These are phyloP conservation scores for Bubo scandiacus DNA, from an alignment of 2,113 vertebrate genomes.

Conservation along the genomic window DNA sequence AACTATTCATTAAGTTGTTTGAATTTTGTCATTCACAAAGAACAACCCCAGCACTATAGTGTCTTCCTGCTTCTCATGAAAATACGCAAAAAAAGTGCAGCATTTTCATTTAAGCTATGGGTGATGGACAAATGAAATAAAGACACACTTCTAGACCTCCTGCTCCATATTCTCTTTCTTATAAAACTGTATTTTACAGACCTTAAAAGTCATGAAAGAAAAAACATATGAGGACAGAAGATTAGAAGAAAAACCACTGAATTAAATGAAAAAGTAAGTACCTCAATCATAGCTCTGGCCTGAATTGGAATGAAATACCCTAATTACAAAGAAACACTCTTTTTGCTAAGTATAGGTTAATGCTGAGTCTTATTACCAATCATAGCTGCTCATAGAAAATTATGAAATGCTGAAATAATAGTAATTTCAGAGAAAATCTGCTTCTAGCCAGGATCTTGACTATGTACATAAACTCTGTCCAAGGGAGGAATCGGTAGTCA, in stretches of 20 bases:
- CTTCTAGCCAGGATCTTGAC: not conserved
- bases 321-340: slow-evolving; percentile 50
- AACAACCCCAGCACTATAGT: not conserved
- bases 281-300: not conserved
- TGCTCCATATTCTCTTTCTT: not conserved
- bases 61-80: not conserved
- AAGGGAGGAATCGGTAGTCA: not conserved
- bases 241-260: not conserved
- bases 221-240: not conserved
- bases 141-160: not conserved
- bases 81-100: fast-evolving
- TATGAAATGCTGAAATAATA: slow-evolving; percentile 54
- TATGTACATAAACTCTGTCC: not conserved
- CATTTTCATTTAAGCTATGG: not conserved
- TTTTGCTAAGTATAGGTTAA: slow-evolving; percentile 58
- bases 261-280: slow-evolving; percentile 4
- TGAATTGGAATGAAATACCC: slow-evolving; percentile 7
- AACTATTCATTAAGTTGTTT: not conserved
- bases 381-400: slow-evolving; percentile 19
- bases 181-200: not conserved
- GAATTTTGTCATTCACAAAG: not conserved
- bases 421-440: slow-evolving; percentile 27
- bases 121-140: not conserved
- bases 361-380: slow-evolving; percentile 33
- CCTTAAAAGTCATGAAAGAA: not conserved